These are phyloP conservation scores for Galago senegalensis DNA, from an alignment of 2,797 vertebrate genomes.

Conservation along the genomic window DNA sequence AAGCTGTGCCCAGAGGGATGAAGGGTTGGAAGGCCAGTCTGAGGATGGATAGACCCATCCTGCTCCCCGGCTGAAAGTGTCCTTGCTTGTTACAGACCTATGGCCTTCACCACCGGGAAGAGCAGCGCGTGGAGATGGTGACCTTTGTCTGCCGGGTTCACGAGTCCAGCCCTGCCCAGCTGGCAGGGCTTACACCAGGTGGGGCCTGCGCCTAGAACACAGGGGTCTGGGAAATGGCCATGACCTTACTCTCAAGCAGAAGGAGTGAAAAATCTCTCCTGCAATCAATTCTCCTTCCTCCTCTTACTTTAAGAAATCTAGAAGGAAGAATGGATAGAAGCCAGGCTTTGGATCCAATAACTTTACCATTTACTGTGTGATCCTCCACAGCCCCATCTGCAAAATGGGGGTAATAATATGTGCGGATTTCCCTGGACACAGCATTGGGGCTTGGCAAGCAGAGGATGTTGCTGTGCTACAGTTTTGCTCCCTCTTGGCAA, in stretches of 20 bases:
- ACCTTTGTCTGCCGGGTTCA: slow-evolving; percentile 97
- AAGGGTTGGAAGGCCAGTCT: not conserved
- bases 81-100: slow-evolving; percentile 93
- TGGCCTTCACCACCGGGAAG: slow-evolving; percentile 96
- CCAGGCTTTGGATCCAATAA: not conserved
- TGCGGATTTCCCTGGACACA: not conserved
- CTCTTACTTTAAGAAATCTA: slow-evolving; percentile 14
- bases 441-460: not conserved
- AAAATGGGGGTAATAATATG: not conserved
- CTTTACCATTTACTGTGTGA: not conserved
- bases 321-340: slow-evolving; percentile 8
- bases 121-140: slow-evolving; percentile 97
- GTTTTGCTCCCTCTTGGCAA: not conserved
- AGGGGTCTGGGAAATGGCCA: not conserved
- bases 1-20: not conserved
- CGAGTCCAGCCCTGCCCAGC: slow-evolving; percentile 94
- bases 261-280: not conserved
- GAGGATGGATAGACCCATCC: not conserved
- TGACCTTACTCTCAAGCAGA: not conserved
- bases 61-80: not conserved
- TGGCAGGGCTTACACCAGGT: slow-evolving; percentile 96
- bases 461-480: not conserved
- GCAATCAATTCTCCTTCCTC: not conserved
- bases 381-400: not conserved
- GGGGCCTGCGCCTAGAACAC: slow-evolving; percentile 79